Conservation (phyloP, 2,888 invertebrate species). For the Lasioglossum leucozonium region DNA sequence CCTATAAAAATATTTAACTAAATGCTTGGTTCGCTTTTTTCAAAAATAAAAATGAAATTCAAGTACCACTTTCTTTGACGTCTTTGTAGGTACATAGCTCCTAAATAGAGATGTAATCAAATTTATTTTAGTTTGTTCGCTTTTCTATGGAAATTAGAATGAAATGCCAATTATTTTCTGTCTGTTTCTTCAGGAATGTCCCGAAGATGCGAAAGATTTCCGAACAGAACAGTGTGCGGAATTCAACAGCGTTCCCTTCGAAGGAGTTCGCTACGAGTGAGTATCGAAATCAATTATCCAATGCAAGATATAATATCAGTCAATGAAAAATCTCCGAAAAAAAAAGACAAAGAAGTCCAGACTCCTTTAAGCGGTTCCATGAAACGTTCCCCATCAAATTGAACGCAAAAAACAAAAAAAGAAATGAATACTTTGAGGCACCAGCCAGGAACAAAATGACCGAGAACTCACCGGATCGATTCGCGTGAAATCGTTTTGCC, state of each 20-base stretch:
- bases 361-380: not conserved
- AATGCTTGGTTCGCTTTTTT: not conserved
- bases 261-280: constrained; percentile 93
- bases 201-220: constrained; percentile 91
- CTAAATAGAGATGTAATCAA: not conserved
- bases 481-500: constrained; percentile 51
- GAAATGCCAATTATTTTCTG: not conserved
- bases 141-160: not conserved
- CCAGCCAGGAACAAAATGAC: not conserved
- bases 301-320: not conserved
- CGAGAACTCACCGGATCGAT: not conserved
- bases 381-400: not conserved
- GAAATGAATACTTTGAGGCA: not conserved
- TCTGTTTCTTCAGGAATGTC: constrained; percentile 89
- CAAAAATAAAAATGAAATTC: not conserved
- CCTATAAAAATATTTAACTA: too few relatives aligned
- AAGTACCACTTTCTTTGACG: not conserved
- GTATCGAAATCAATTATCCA: constrained; percentile 75
- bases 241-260: constrained; percentile 92
- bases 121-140: not conserved
- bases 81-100: not conserved
- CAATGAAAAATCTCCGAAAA: not conserved
- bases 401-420: not conserved
- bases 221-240: constrained; percentile 95
- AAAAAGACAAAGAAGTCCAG: not conserved